Percentiles rank a stretch among this genome's conserved stretches.
Evolutionary conservation across 2,888 invertebrate genomes (phyloP).

Genomic region (Agrochola litura): DNA sequence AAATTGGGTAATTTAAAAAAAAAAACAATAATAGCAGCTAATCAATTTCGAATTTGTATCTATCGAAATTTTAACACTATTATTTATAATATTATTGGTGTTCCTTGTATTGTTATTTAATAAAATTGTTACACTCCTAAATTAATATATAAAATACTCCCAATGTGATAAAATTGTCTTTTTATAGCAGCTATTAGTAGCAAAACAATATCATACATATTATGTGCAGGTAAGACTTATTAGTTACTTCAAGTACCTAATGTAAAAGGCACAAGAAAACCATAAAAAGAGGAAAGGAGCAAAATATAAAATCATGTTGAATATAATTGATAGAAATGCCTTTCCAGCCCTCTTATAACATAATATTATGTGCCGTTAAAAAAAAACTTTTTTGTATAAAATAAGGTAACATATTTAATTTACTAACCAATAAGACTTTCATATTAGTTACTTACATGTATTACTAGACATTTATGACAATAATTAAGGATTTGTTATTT

Average conservation of each 20-base stretch:
- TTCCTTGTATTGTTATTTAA: slow-evolving; percentile 17
- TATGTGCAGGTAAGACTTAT: slow-evolving; percentile 16
- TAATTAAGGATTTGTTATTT: slow-evolving; percentile 7
- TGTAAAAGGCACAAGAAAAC: slow-evolving; percentile 19
- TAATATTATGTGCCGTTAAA: not conserved
- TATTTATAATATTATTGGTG: not conserved
- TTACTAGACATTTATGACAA: slow-evolving; percentile 8
- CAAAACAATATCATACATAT: slow-evolving; percentile 14
- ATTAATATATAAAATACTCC: slow-evolving; percentile 5
- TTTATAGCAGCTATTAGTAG: slow-evolving; percentile 41
- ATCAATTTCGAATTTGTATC: not conserved
- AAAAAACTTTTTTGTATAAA: not conserved
- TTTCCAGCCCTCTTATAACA: slow-evolving; percentile 28
- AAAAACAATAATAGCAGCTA: not conserved
- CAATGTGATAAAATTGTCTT: slow-evolving; percentile 33
- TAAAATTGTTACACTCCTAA: slow-evolving; percentile 22
- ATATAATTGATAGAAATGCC: slow-evolving; percentile 31
- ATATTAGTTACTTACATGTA: slow-evolving; percentile 1
- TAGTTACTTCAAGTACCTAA: slow-evolving; percentile 54
- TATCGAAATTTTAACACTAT: not conserved
- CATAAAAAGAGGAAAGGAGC: slow-evolving; percentile 26
- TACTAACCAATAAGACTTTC: slow-evolving; percentile 4
- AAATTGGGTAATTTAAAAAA: not conserved
- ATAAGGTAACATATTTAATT: not conserved
- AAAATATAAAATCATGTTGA: slow-evolving; percentile 31